Base-by-base conservation (phyloP, 2,113 vertebrate genomes). In the Barbus barbus region DNA sequence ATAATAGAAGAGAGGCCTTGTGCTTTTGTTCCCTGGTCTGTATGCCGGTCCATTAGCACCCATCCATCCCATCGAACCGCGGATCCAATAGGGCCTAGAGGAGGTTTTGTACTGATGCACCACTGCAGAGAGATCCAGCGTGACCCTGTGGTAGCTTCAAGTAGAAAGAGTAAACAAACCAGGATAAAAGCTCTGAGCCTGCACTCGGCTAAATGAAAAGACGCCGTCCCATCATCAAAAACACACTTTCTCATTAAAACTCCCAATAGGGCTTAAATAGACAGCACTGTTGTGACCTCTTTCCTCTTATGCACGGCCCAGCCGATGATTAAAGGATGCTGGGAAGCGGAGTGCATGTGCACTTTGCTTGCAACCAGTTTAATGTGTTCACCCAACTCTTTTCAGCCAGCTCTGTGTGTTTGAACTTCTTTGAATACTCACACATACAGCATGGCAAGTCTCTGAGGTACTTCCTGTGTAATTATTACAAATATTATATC, bases 171-270 rank as follows among this genome's bases (percentile, higher is more conserved):
- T 46, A 41, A 61, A 61, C 14, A 20, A 44, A 58, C 75, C 41
- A 65, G 65, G 84, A 87, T 87, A 82, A 87, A 87, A 85, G 84
- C 83, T 28, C 80, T 41, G 78, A 53, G 56, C 86, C 41, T 44
- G 41, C 41, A 44, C 41, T 44, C 11, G 11, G 41, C 80, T 67
- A 69, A 67, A 83, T 48, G 81, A 71, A 60, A 85, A 73, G 73
- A 85, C 48, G 20, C n/a, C 44, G 28, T 77, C 20, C 61, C 56
- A 85, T 78, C 74, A 85, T 85, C 86, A 85, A 85, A 77, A 87
- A 85, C 86, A 82, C 51, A 60, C 74, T 61, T 13, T 77, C 83
- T 84, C 74, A 84, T 87, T 87, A 84, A 87, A 87, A 87, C 65
- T 51, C 74, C 86, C 79, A n/a, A 33, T 72, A 41, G 75, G 63